Base-by-base conservation (phyloP, 92 coral and sea anemone genomes). In the Plumapathes pennacea region DNA sequence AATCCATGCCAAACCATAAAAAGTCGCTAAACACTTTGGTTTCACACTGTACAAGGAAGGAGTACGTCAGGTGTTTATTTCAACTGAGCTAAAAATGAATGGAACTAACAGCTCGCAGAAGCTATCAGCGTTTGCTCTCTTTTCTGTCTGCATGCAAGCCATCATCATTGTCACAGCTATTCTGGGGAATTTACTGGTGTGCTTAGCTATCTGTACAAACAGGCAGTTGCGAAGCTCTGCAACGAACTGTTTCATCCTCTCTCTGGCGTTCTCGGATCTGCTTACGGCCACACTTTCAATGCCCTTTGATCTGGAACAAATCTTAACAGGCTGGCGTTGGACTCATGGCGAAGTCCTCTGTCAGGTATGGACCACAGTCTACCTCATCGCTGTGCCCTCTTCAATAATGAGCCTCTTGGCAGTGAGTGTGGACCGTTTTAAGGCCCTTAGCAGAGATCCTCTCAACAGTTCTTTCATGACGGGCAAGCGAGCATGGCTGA, bases 381-480 rank as follows among this genome's bases (percentile, higher is more conserved):
- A 92, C 55, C 74, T 85, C 18, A 76, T 92, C 69, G 89, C 89
- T 0, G 98, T 92, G 32, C 98, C 96, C 44, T 82, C 95, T 2
- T 88, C 98, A 11, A 89, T 92, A 47, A 60, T 90, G 62, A 92
- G 82, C 62, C 89, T 85, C 10, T 73, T 89, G 10, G 89, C 82
- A 1, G 82, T 85, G 34, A 92, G 98, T 67, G 80, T 92, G 20
- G 98, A 88, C 37, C 96, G 98, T 5, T 92, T 85, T 54, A 88
- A 92, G 45, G 65, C 84, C 47, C 85, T 92, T 2, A 69, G 83
- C 26, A 32, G 79, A 13, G 85, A 82, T 32, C 98, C 98, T 14
- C 76, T 92, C 2, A 77, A 78, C 46, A 60, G 81, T 30, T 78
- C 91, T 10, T 80, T 80, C 39, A 85, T 85, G 82, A 74, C 90